A percentile compares a stretch with the other conserved stretches of the same genome.
Conservation (phyloP, 2,888 invertebrate species). For the Lottia scabra region DNA sequence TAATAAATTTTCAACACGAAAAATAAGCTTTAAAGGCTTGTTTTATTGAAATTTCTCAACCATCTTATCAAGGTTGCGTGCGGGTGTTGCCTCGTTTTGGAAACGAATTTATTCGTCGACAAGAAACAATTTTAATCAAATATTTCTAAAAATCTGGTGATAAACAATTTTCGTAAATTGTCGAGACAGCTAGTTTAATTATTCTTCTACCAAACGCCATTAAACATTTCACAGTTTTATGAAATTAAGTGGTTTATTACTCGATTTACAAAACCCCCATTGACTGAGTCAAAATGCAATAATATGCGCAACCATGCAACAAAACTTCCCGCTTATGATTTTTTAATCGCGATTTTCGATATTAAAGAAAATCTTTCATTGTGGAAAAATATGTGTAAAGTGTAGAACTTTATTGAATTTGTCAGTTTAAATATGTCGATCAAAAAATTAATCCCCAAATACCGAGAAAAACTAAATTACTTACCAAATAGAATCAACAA, state of each 20-base stretch:
- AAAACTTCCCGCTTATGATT: constrained; percentile 23
- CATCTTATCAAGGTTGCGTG: constrained; percentile 2
- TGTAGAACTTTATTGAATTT: constrained; percentile 21
- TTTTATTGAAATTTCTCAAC: too few relatives aligned
- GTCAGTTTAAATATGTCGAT: constrained; percentile 17
- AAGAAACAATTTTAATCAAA: constrained; percentile 3
- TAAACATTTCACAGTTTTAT: too few relatives aligned
- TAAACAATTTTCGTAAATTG: background rate
- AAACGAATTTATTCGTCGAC: background rate
- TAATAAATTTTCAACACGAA: too few relatives aligned
- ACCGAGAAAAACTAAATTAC: constrained; percentile 23
- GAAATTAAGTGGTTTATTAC: too few relatives aligned
- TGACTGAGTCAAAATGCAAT: too few relatives aligned
- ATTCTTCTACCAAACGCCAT: too few relatives aligned
- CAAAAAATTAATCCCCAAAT: background rate
- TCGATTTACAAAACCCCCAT: too few relatives aligned
- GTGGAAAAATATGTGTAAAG: constrained; percentile 19
- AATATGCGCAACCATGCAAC: constrained; percentile 17
- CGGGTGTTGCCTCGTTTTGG: background rate
- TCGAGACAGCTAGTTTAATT: too few relatives aligned
- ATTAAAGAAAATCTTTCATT: constrained; percentile 2
- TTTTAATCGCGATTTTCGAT: constrained; percentile 1
- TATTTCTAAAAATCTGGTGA: background rate
- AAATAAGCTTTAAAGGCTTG: too few relatives aligned
- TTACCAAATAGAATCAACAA: constrained; percentile 16